Base-by-base conservation (phyloP, 2,888 invertebrate species). In the Spodoptera littoralis region DNA sequence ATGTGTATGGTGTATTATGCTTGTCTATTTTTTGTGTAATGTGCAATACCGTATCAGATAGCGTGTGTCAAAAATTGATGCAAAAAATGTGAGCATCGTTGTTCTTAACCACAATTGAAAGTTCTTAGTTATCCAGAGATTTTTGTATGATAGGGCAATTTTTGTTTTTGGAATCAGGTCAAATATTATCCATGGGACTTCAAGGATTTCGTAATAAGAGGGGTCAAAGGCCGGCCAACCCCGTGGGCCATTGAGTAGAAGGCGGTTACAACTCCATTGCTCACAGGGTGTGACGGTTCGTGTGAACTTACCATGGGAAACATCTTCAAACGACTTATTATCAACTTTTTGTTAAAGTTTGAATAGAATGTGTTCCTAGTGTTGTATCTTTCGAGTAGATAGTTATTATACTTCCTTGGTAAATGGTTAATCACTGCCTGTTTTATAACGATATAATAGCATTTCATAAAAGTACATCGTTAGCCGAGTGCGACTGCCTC, bases 251-350 rank as follows among this genome's bases (percentile, higher is more conserved):
- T 86, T 81, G 82, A 85, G 82, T 75, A 79, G 79, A 77, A 81
- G 81, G 46, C 51, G 43, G 65, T 46, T 49, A 64, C 13, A 64
- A 57, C 47, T 82, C 77, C 70, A 83, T 82, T 90, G 91, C 84
- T 88, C 91, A 91, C 81, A 71, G 89, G 89, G 90, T 91, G 92
- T 92, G 91, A 92, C 92, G 91, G 68, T 78, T 74, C 92, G 92
- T 93, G 93, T 90, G 93, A 93, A 93, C 80, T 65, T 65, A 68
- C 88, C 91, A 91, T 93, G 93, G 92, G 93, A 79, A 93, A 91
- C 85, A 63, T 82, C 84, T 84, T 73, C 65, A 52, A 67, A 71
- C 65, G 54, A 68, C 65, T 67, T 73, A 73, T 80, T 75, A 70
- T 74, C 77, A 70, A 68, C 73, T 60, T 80, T 80, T 79, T 76